Percentiles rank a stretch among this genome's conserved stretches.
Conservation (phyloP, 2,888 invertebrate species). For the Biston stratarius region DNA sequence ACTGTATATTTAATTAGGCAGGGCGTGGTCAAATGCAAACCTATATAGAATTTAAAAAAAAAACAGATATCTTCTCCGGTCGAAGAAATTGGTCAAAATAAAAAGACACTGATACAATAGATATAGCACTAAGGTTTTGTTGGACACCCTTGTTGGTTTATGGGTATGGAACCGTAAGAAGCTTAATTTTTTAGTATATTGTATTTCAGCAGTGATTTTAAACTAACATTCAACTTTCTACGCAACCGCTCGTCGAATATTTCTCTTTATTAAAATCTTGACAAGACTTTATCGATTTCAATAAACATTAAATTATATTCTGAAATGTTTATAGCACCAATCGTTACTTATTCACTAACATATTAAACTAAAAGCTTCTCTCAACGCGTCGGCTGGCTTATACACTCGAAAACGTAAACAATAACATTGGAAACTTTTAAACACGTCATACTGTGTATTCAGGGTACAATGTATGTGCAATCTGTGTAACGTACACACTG, state of each 20-base stretch:
- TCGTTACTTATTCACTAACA: constrained; percentile 56
- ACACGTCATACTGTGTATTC: constrained; percentile 70
- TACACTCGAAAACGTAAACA: constrained; percentile 79
- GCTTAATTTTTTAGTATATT: too few species aligned
- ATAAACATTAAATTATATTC: constrained; percentile 28
- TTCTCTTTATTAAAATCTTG: constrained; percentile 27
- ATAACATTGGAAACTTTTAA: constrained; percentile 83
- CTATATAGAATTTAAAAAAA: too few species aligned
- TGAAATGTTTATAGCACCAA: constrained; percentile 36
- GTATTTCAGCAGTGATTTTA: neutral
- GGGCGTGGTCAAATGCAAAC: too few species aligned
- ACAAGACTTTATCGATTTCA: constrained; percentile 35
- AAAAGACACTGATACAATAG: too few species aligned
- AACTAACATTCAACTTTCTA: neutral
- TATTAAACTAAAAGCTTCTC: constrained; percentile 74
- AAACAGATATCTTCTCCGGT: too few species aligned
- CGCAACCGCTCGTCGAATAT: constrained; percentile 13
- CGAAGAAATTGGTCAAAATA: too few species aligned
- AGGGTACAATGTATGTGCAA: constrained; percentile 20
- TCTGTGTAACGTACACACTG: constrained; percentile 3
- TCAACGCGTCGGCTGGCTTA: constrained; percentile 69
- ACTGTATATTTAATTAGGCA: too few species aligned
- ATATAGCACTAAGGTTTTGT: too few species aligned
- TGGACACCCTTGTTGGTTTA: too few species aligned
- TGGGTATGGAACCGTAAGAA: too few species aligned